Evolutionary conservation across 1,140 invertebrate genomes (phyloP).

Genomic region (Panagrolaimus sp.): DNA sequence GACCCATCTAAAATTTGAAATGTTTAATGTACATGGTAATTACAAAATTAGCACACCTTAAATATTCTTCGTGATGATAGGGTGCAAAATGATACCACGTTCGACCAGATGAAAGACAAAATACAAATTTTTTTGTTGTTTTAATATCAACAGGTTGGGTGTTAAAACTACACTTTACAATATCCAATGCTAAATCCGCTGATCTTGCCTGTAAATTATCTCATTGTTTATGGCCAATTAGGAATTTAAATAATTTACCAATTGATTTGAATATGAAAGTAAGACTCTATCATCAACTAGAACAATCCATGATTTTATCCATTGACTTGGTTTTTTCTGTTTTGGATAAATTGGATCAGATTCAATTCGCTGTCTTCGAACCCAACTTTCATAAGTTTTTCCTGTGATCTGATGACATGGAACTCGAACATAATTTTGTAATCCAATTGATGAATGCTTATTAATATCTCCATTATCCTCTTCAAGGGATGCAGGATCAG

Average conservation of each 20-base stretch:
- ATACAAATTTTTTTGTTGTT: conserved; percentile 15
- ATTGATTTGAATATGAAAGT: conserved; percentile 12
- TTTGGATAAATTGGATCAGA: not conserved
- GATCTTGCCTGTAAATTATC: conserved; percentile 27
- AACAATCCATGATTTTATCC: conserved; percentile 35
- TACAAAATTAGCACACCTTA: conserved; percentile 1
- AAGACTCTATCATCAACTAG: conserved; percentile 22
- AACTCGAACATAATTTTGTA: not conserved
- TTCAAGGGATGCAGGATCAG: not conserved
- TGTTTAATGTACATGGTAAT: not conserved
- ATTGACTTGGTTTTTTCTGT: conserved; percentile 22
- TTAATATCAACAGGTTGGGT: conserved; percentile 2
- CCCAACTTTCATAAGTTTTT: conserved; percentile 32
- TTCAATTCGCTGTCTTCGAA: conserved; percentile 25
- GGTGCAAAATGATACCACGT: conserved; percentile 13
- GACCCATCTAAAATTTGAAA: not conserved
- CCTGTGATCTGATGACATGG: conserved; percentile 17
- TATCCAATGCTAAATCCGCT: conserved; percentile 31
- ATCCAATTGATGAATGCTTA: not conserved
- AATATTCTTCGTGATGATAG: not conserved
- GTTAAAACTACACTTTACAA: conserved; percentile 19
- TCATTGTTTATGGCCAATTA: conserved; percentile 23
- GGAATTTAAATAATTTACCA: conserved; percentile 3
- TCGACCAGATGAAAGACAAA: conserved; percentile 7
- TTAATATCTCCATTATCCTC: not conserved